Percentiles rank a stretch among this genome's conserved stretches.
Evolutionary conservation across 37 sponge, comb jelly and placozoan species (phyloP).

Genomic region (Chondrosia reniformis): DNA sequence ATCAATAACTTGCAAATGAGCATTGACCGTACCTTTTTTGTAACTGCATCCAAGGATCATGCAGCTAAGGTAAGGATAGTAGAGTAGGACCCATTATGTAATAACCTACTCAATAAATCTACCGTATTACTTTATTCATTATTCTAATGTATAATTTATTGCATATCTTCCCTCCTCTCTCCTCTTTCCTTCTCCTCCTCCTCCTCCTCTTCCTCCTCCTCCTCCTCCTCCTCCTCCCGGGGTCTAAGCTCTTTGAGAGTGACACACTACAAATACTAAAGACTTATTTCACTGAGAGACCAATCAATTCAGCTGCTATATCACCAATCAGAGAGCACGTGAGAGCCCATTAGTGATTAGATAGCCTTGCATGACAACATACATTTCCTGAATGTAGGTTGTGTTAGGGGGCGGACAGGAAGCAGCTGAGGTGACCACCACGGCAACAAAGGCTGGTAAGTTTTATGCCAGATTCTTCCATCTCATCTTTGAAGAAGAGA

Average conservation of each 20-base stretch:
- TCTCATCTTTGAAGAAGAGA: constrained; percentile 95
- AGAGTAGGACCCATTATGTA: too few relatives aligned
- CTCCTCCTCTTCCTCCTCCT: background rate
- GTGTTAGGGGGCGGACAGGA: constrained; percentile 99
- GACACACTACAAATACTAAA: constrained; percentile 77
- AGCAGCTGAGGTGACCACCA: constrained; percentile 96
- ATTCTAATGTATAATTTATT: background rate
- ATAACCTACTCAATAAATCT: too few relatives aligned
- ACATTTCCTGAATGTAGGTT: constrained; percentile 34
- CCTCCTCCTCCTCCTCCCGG: background rate
- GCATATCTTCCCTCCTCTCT: background rate
- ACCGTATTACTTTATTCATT: background rate
- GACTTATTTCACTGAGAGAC: constrained; percentile 90
- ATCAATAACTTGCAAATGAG: constrained; percentile 72
- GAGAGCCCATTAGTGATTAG: constrained; percentile 4
- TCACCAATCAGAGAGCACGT: constrained; percentile 92
- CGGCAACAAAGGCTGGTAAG: constrained; percentile 88
- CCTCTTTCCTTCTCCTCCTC: background rate
- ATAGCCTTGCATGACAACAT: background rate
- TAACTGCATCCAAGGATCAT: constrained; percentile 90
- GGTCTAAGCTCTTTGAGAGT: constrained; percentile 80
- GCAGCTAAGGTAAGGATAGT: constrained; percentile 69
- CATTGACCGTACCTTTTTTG: constrained; percentile 71
- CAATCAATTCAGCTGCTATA: constrained; percentile 95
- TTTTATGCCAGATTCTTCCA: constrained; percentile 98